phyloP scores from a whole-genome alignment of 30 jellyfish, hydroid and myxozoan genomes.

The Rhopilema esculentum region DNA sequence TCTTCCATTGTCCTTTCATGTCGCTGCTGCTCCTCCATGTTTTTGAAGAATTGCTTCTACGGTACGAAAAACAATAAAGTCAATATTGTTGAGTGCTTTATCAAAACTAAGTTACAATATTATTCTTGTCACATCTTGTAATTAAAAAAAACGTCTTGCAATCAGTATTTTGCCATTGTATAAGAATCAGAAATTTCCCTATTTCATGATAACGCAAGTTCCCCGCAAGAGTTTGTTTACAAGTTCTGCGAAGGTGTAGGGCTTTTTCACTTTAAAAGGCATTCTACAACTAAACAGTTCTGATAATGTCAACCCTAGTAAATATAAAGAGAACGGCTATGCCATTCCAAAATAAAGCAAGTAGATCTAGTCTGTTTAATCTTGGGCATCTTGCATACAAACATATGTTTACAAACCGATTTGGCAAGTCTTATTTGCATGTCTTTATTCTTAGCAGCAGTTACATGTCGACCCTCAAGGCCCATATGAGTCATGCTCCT shows the following conservation, averaged over 20 bases:
- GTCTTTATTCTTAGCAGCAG: constrained; percentile 41
- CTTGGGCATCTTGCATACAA: neutral
- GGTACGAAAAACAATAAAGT: neutral
- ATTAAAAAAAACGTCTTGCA: neutral
- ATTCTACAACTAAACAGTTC: too few species aligned
- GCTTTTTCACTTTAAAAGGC: neutral
- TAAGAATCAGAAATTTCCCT: too few species aligned
- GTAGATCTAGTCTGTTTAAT: neutral
- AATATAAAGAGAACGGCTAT: too few species aligned
- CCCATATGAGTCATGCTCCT: constrained; percentile 42
- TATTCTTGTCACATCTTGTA: neutral
- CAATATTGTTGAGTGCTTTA: neutral
- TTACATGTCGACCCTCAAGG: constrained; percentile 11
- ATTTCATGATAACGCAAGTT: too few species aligned
- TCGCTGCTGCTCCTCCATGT: constrained; percentile 53
- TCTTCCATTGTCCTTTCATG: constrained; percentile 46
- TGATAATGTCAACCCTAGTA: too few species aligned
- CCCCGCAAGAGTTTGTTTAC: too few species aligned
- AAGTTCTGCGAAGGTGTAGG: too few species aligned
- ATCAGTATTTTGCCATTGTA: neutral
- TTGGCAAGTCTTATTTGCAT: constrained; percentile 37
- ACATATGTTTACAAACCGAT: constrained; percentile 6
- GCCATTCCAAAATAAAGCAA: neutral
- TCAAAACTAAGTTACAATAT: neutral
- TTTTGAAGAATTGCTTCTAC: constrained; percentile 20